Base-by-base conservation (phyloP, 1,140 invertebrate genomes). In the Monomorium pharaonis region DNA sequence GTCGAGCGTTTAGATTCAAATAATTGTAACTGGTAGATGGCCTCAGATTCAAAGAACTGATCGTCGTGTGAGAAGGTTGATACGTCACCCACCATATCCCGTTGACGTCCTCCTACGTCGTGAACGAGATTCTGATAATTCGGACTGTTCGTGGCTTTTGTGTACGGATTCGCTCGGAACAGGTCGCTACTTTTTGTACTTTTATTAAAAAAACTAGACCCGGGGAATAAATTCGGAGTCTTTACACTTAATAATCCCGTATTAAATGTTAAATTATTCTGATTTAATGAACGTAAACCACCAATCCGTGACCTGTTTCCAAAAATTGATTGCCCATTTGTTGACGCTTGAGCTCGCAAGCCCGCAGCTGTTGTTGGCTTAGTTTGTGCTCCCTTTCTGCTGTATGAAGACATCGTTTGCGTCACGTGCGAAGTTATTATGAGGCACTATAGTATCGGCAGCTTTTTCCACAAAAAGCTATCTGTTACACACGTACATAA, bases 31-130 rank as follows among this genome's bases (percentile, higher is more conserved):
- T 96, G 65, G 95, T 94, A 74, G 95, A 94, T 33, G 96, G 95
- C 56, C 94, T 95, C 30, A 96, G 91, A 91, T 95, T 96, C 16
- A 96, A 93, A 0, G 96, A 95, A n/a, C 56, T 86, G 54, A 87
- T 62, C n/a, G 94, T 92, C 1, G 93, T 90, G 85, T 96, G 92
- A 7, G 92, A 93, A 51, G 96, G 96, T 69, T 96, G n/a, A n/a
- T n/a, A 89, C 51, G 95, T 96, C 3, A 96, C 92, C 96, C 96
- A 16, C 96, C 96, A 86, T 97, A 97, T 30, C 96, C 96, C 0
- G 96, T 96, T 72, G 96, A 92, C 0, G 96, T 96, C 24, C 96
- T n/a, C n/a, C n/a, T n/a, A n/a, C n/a, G n/a, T n/a, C n/a, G n/a
- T n/a, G n/a, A n/a, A n/a, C n/a, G n/a, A n/a, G 91, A 85, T 91